Percentiles rank a stretch among this genome's conserved stretches.
Conservation (phyloP, 2,797 vertebrate genomes). For the Aphelocoma californica region DNA sequence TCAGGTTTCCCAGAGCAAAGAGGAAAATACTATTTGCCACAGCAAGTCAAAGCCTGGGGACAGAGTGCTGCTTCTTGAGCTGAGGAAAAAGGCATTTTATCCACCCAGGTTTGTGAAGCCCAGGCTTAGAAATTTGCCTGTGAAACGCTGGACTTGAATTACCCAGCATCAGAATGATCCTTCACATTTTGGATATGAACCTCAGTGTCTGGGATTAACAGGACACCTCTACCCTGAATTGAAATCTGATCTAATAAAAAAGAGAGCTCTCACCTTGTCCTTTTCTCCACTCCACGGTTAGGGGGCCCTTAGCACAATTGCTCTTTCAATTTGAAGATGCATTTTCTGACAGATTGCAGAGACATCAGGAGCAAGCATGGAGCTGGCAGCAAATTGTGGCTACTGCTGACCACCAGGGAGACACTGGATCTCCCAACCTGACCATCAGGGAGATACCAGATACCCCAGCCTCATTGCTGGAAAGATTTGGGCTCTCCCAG, state of each 20-base stretch:
- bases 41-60: neutral
- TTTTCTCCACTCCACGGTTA: neutral
- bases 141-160: neutral
- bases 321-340: neutral
- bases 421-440: neutral
- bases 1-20: neutral
- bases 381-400: neutral
- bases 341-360: neutral
- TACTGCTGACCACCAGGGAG: neutral
- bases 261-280: neutral
- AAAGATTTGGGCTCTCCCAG: neutral
- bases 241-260: neutral
- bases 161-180: neutral
- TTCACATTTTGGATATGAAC: accelerated
- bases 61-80: neutral
- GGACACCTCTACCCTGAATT: neutral
- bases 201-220: neutral
- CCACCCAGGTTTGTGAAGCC: neutral
- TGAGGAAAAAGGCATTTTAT: neutral
- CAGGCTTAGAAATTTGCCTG: neutral
- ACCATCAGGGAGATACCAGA: neutral
- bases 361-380: accelerated
- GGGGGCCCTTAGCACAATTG: neutral
- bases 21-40: neutral
- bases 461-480: neutral